Evolutionary conservation across 2,113 vertebrate genomes (phyloP), one percentile per base, ranked within the genome.

Genomic region (Acrocephalus arundinaceus): DNA sequence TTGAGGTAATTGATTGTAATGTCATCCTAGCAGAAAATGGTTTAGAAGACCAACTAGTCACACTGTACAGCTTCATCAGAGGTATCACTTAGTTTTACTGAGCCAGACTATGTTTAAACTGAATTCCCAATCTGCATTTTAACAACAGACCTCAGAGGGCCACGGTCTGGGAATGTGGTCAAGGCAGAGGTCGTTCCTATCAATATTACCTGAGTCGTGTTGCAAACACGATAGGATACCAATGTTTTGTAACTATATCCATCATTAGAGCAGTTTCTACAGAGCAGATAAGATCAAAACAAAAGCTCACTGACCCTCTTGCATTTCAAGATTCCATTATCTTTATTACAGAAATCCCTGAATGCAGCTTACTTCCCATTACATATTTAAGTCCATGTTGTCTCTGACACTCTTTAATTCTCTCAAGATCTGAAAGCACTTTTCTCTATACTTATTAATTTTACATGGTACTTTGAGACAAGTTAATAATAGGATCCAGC

Each of bases 391-490:
- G 65, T 65, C 54, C 4, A 2, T 35, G 52, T 77, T 93, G 79
- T 78, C 51, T 71, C 65, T 81, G 57, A 89, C 70, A 67, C 19
- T 71, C 28, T 91, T 75, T 71, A 93, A 75, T 72, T 94, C 66
- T 84, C 84, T 74, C 52, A 89, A 72, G 59, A 89, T 45, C 73
- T 43, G 65, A 89, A 95, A 92, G 63, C 11, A 48, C 59, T 39
- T 62, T 95, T 80, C 75, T 87, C 43, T 67, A 18, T 43, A 67
- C 39, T 90, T 86, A 67, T 57, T 88, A 92, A 83, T 96, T 93
- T 89, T 88, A 91, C 66, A 71, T 41, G 75, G 61, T 31, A 80
- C 37, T 87, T 86, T 52, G 46, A 89, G 73, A 90, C 43, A 84
- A 84, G 49, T 68, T 63, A 89, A 70, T 77, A 78, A 73, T 7